A percentile compares a stretch with the other conserved stretches of the same genome.
These are phyloP conservation scores for fruit fly (Drosophila melanogaster) DNA, from an alignment of 1,140 invertebrate species.

Conservation along the genomic window Release_6_plus_ISO1_MT NT_037436.4:8557501-8558000, in stretches of 20 bases:
- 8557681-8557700: slow-evolving; percentile 50
- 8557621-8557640: slow-evolving; percentile 40
- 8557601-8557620: slow-evolving; percentile 57
- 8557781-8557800: slow-evolving; percentile 68
- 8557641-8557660: slow-evolving; percentile 57
- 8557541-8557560: slow-evolving; percentile 20
- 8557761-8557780: slow-evolving; percentile 9
- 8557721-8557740: slow-evolving; percentile 14
- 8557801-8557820: slow-evolving; percentile 60
- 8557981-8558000: slow-evolving; percentile 61
- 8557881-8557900: slow-evolving; percentile 35
- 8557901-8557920: slow-evolving; percentile 20
- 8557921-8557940: slow-evolving; percentile 58
- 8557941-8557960: slow-evolving; percentile 63
- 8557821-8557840: slow-evolving; percentile 47
- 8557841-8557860: slow-evolving; percentile 17
- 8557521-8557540: not conserved
- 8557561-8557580: slow-evolving; percentile 49
- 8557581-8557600: slow-evolving; percentile 68
- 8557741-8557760: not conserved
- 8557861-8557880: slow-evolving; percentile 77
- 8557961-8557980: slow-evolving; percentile 37
- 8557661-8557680: slow-evolving; percentile 43
- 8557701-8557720: slow-evolving; percentile 62
- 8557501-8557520: slow-evolving; percentile 75